phyloP scores from a whole-genome alignment of 2,888 invertebrate genomes.

The Dryadula phaetusa region DNA sequence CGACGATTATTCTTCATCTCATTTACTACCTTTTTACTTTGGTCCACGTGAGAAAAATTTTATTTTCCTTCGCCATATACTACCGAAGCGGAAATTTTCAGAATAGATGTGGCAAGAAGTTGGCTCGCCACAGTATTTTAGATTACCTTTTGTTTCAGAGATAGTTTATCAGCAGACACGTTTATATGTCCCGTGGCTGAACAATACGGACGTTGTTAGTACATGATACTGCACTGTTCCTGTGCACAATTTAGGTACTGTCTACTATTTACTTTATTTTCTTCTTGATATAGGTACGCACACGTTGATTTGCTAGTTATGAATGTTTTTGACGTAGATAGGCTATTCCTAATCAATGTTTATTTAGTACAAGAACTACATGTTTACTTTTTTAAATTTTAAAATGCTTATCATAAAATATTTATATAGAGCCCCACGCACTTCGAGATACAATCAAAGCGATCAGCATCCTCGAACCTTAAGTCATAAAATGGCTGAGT shows the following conservation, averaged over 20 bases:
- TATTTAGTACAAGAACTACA: background rate
- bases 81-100: constrained; percentile 33
- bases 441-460: constrained; percentile 32
- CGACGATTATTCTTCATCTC: constrained; percentile 75
- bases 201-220: constrained; percentile 31
- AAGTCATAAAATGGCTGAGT: constrained; percentile 39
- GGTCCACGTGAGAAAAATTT: constrained; percentile 66
- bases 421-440: background rate
- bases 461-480: constrained; percentile 29
- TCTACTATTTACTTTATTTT: constrained; percentile 8
- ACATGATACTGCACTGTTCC: constrained; percentile 22
- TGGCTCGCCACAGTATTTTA: constrained; percentile 33
- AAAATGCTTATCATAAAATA: background rate
- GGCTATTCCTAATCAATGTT: background rate
- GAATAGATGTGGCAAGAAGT: constrained; percentile 30
- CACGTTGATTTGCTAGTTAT: background rate
- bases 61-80: constrained; percentile 48
- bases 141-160: constrained; percentile 36
- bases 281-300: background rate
- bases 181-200: constrained; percentile 33
- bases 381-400: background rate
- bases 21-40: constrained; percentile 74
- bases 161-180: constrained; percentile 34
- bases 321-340: too few relatives aligned
- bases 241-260: constrained; percentile 25